Evolutionary conservation across 2,113 vertebrate species (phyloP), one percentile per base, ranked within the genome.

Genomic region (Plestiodon gilberti): DNA sequence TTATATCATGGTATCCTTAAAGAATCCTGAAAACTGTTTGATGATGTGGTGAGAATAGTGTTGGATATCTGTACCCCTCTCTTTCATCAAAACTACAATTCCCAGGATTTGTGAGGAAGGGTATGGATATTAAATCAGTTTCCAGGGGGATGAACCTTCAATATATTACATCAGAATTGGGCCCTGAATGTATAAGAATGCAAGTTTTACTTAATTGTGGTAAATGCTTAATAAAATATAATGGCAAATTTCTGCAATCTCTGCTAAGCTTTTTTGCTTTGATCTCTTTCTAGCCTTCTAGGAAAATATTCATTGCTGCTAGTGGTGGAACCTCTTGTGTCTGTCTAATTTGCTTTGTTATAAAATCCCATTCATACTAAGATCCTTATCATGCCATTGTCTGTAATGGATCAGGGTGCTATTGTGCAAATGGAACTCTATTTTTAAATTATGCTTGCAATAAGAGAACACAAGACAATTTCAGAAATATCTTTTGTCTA

Each of bases 401-500:
- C 40, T 65, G 18, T 70, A 82, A 70, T 82, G 80, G n/a, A 70
- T 69, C 65, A 69, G 43, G 25, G 33, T 82, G 43, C 52, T 52
- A 69, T 64, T 76, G 13, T 83, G 71, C 30, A 65, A 65, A 84
- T 64, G 28, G 35, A 62, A 43, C 38, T 48, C 33, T 82, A 6
- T 82, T 55, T 82, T 35, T 28, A 84, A 75, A n/a, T 84, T 33
- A 52, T 52, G 82, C 40, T 52, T 84, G 71, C 33, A 76, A 84
- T 84, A 84, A 84, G 64, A 84, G 33, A 84, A 48, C 71, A n/a
- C 48, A 48, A 75, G 57, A n/a, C 71, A n/a, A 64, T 75, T 75
- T 75, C 70, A 83, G 57, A 62, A 75, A 61, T 75, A 64, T 62
- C 23, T 84, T 84, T 76, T 76, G 71, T 75, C 25, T 65, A 84